Evolutionary conservation across 2,888 invertebrate genomes (phyloP), one percentile per base, ranked within the genome.

Genomic region (Phrixothrix hirtus): DNA sequence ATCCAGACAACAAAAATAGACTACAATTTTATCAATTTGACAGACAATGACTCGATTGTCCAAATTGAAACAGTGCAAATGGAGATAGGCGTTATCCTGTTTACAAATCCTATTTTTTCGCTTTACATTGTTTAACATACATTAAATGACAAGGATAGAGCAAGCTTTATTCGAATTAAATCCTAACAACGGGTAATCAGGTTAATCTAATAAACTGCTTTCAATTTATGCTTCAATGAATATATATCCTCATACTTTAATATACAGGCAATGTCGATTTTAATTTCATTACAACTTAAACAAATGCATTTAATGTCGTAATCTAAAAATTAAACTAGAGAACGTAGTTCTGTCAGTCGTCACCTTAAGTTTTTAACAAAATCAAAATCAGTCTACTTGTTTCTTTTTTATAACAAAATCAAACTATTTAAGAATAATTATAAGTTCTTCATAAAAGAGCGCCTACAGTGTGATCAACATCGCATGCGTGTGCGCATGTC

Each of bases 141-240:
- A 30, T 30, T 42, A 42, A 46, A 36, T 36, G 42, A 46, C 36
- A 36, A 47, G 52, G 52, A 52, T 32, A 39, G 52, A 31, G 31
- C 26, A 9, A 30, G 36, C 25, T 49, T 49, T 43, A 43, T 49
- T 31, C 36, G 46, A 48, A 43, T 53, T 53, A 48, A 48, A 53
- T 49, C 35, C 45, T 58, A 60, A 56, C 55, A 55, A 53, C 47
- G 49, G 35, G 51, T 58, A 60, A 60, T 60, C 60, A 60, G 48
- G 43, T 54, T 60, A 60, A 60, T 58, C 58, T 56, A 57, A 60
- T 60, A 54, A 54, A 54, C 44, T 32, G 44, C 36, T 44, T 53
- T 53, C 53, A 47, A 53, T 47, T 53, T 53, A 53, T 53, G 53
- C 53, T 47, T 47, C 53, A 48, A 53, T 53, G 47, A 34, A 41